Evolutionary conservation across 1,140 invertebrate species (phyloP).

Genomic region (Steinernema feltiae): DNA sequence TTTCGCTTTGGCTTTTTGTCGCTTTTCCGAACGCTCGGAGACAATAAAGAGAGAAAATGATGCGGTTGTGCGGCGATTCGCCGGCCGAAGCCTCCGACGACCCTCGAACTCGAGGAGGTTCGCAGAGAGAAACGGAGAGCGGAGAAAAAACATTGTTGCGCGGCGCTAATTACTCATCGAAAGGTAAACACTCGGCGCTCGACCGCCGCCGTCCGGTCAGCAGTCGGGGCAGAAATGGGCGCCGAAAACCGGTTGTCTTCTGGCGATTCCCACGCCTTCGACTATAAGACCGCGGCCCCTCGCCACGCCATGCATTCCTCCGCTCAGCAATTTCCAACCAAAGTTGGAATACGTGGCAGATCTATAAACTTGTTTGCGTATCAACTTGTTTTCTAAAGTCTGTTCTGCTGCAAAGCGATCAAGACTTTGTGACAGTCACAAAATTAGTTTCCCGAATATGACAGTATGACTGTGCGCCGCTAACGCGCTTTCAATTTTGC

Average conservation of each 20-base stretch:
- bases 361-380: too few species aligned
- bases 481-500: too few species aligned
- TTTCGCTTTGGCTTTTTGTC: neutral
- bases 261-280: neutral
- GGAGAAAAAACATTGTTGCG: neutral
- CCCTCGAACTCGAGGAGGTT: neutral
- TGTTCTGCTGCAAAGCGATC: too few species aligned
- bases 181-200: neutral
- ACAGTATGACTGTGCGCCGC: too few species aligned
- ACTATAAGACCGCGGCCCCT: constrained; percentile 3
- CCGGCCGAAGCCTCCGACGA: neutral
- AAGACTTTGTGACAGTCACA: too few species aligned
- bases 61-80: too few species aligned
- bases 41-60: constrained; percentile 10
- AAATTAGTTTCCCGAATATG: too few species aligned
- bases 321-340: too few species aligned
- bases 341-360: too few species aligned
- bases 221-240: neutral
- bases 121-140: too few species aligned
- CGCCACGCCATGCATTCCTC: neutral
- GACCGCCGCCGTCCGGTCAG: constrained; percentile 6
- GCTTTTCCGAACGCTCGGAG: neutral
- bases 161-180: neutral
- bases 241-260: neutral
- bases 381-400: too few species aligned